Conservation (phyloP, 2,797 vertebrate genomes). For the Ammospiza maritima region DNA sequence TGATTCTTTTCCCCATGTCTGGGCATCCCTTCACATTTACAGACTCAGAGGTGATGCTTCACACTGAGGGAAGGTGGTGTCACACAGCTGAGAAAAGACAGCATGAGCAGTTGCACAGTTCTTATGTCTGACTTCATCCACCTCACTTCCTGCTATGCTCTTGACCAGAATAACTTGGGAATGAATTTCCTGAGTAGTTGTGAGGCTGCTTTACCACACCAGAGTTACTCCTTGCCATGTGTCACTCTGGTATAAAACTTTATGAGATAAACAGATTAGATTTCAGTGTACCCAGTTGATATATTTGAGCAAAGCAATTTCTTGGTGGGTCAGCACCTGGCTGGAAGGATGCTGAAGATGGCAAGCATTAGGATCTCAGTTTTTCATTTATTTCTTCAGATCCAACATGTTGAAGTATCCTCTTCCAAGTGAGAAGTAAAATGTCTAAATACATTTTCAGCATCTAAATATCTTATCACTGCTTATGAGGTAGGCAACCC, state of each 20-base stretch:
- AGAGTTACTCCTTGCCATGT: not conserved
- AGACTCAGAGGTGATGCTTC: not conserved
- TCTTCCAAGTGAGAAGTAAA: not conserved
- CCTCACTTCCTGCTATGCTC: rapidly evolving
- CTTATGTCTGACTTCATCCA: not conserved
- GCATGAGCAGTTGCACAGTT: not conserved
- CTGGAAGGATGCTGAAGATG: not conserved
- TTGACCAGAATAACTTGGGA: not conserved
- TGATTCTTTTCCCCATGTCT: not conserved
- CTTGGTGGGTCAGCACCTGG: not conserved
- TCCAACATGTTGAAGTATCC: not conserved
- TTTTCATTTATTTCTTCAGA: not conserved
- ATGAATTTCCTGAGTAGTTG: not conserved
- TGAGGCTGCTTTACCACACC: not conserved
- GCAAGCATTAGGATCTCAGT: not conserved
- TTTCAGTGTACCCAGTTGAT: not conserved
- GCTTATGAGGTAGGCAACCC: not conserved
- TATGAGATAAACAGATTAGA: rapidly evolving
- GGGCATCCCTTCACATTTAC: not conserved
- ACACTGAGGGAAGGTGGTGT: not conserved
- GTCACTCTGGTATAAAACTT: not conserved
- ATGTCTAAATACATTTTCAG: not conserved
- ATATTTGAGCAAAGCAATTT: not conserved
- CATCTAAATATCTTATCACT: not conserved
- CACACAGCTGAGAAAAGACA: not conserved